Base-by-base conservation (phyloP, 2,888 invertebrate species). In the Hecatera dysodea region DNA sequence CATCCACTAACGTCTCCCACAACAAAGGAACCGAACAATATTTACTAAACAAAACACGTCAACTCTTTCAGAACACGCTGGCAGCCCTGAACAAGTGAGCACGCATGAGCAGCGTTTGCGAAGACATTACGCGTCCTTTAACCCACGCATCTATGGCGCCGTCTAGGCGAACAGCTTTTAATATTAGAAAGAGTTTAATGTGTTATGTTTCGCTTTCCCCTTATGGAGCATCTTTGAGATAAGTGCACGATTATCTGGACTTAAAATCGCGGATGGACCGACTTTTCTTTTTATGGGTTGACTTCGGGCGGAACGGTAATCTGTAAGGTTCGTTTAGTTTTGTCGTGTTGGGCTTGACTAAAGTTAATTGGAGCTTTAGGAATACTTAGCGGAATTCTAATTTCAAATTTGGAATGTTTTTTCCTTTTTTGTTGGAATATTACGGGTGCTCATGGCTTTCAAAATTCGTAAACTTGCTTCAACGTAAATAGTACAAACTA, bases 121-220 rank as follows among this genome's bases (percentile, higher is more conserved):
- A 78, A 80, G 82, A 81, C 75, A 86, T 88, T 86, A 89, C 73
- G 85, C 83, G 88, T 85, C 83, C 83, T 73, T 87, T 89, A 86
- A 88, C 88, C 89, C 85, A 88, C 81, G 79, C 80, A 71, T 52
- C 75, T 61, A 83, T 82, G 90, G 90, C 90, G 90, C 88, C 90
- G 75, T 74, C 86, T 83, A 80, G 90, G 69, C 88, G 89, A 75
- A 70, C 70, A 66, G 72, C 80, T 68, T 80, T 78, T 82, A 78
- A 83, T 83, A 82, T 83, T 83, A 83, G 83, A 83, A 84, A 71
- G 72, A 84, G 60, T 79, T 80, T 80, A 79, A 80, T 78, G 67
- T 70, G 82, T 71, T 70, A 66, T 80, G 74, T 83, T 80, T 71
- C 68, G 57, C 55, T 70, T 72, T 67, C 67, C 65, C 39, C 65